Conservation (phyloP, 2,888 invertebrate species). For the Diarsia dahlii region DNA sequence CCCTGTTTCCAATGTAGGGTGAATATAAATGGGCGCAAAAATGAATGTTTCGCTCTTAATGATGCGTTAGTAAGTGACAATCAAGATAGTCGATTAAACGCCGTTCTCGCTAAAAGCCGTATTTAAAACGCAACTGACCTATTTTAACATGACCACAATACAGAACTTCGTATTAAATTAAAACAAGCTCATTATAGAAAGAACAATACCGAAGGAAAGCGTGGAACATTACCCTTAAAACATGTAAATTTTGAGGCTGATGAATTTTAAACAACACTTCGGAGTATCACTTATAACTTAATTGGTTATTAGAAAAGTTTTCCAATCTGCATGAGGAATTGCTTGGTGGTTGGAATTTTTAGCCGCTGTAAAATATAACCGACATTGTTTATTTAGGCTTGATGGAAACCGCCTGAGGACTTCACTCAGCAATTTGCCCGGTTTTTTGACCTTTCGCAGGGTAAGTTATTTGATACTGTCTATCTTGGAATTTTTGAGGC, state of each 20-base stretch:
- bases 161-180: slow-evolving; percentile 42
- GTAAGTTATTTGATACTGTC: slow-evolving; percentile 49
- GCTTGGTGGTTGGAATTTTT: slow-evolving; percentile 64
- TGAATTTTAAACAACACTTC: slow-evolving; percentile 76
- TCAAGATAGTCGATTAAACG: slow-evolving; percentile 55
- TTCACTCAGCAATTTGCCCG: slow-evolving; percentile 48
- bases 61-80: slow-evolving; percentile 45
- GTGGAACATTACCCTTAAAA: slow-evolving; percentile 60
- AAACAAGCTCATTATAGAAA: slow-evolving; percentile 40
- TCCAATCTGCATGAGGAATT: slow-evolving; percentile 83
- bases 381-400: slow-evolving; percentile 67
- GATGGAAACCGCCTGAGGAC: slow-evolving; percentile 63
- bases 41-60: slow-evolving; percentile 49
- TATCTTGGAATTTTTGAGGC: slow-evolving; percentile 30
- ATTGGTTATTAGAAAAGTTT: slow-evolving; percentile 85
- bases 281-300: slow-evolving; percentile 78
- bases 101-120: slow-evolving; percentile 26
- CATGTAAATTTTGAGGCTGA: slow-evolving; percentile 71
- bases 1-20: slow-evolving; percentile 45
- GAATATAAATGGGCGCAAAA: slow-evolving; percentile 58
- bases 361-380: slow-evolving; percentile 58
- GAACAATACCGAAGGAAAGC: slow-evolving; percentile 41
- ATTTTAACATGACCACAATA: slow-evolving; percentile 42
- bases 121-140: slow-evolving; percentile 54
- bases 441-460: slow-evolving; percentile 50